Percentiles rank a stretch among this genome's conserved stretches.
Conservation (phyloP, 2,113 vertebrate genomes). For the Bambusicola thoracicus region DNA sequence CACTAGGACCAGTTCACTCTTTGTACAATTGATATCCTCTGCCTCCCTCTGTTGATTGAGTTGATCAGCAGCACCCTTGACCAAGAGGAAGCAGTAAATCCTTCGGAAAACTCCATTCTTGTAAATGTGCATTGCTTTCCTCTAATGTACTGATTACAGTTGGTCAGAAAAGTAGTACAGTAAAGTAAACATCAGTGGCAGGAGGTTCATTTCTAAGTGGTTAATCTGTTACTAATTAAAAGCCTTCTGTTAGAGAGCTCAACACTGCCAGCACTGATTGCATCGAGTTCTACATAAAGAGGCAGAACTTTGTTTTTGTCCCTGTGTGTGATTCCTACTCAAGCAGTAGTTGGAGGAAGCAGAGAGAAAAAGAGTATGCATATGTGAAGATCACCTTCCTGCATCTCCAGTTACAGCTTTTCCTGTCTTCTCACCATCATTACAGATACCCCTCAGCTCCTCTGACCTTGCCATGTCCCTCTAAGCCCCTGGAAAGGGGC, state of each 20-base stretch:
- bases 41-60: background rate
- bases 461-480: background rate
- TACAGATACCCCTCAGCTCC: accelerated
- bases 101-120: background rate
- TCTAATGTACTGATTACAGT: background rate
- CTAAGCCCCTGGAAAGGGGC: background rate
- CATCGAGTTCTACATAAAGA: background rate
- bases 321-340: background rate
- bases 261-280: background rate
- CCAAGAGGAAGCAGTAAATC: background rate
- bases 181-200: background rate
- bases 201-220: background rate
- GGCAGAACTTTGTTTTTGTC: background rate
- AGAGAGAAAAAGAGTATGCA: background rate
- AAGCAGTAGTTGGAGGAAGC: background rate
- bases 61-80: background rate
- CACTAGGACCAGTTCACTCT: background rate
- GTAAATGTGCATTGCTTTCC: background rate
- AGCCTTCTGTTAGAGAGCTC: background rate
- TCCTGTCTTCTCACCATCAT: background rate
- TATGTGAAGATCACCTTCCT: background rate
- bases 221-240: background rate
- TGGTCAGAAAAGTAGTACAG: background rate
- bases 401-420: background rate
- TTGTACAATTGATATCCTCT: background rate